phyloP scores from a whole-genome alignment of 2,797 vertebrate species.

The Megaceryle alcyon region DNA sequence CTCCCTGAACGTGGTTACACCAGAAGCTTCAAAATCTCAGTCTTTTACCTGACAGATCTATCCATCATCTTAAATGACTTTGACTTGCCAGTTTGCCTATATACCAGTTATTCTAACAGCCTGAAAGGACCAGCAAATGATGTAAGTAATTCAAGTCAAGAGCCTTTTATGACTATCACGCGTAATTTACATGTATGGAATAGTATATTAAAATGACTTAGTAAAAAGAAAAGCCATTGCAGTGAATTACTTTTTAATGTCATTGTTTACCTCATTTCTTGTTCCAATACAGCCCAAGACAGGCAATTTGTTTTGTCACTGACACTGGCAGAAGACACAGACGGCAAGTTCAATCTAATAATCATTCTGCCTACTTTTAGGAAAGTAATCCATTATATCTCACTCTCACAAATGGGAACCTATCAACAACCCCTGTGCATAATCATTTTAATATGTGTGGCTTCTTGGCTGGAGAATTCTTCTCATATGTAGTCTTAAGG shows the following conservation, averaged over 20 bases:
- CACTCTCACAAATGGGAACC: not conserved
- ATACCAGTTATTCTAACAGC: not conserved
- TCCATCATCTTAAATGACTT: not conserved
- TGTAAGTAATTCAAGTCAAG: not conserved
- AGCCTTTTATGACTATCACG: not conserved
- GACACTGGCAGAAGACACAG: slow-evolving; percentile 28
- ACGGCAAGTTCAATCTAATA: not conserved
- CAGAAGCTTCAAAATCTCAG: not conserved
- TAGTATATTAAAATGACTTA: slow-evolving; percentile 8
- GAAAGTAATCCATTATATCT: slow-evolving; percentile 11
- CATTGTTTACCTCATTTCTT: slow-evolving; percentile 39
- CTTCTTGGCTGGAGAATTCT: not conserved
- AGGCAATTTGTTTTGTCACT: slow-evolving; percentile 41
- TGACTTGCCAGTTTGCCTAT: not conserved
- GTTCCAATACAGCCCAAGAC: not conserved
- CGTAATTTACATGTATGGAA: not conserved
- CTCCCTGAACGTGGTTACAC: not conserved
- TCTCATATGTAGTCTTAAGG: not conserved
- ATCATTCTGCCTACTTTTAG: slow-evolving; percentile 24
- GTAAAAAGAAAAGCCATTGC: slow-evolving; percentile 15
- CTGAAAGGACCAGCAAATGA: slow-evolving; percentile 5
- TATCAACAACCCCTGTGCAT: not conserved
- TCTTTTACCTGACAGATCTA: not conserved
- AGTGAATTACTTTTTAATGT: slow-evolving; percentile 47
- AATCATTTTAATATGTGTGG: not conserved